These are phyloP conservation scores for Uromys caudimaculatus DNA, from an alignment of 2,797 vertebrate genomes.

Conservation along the genomic window DNA sequence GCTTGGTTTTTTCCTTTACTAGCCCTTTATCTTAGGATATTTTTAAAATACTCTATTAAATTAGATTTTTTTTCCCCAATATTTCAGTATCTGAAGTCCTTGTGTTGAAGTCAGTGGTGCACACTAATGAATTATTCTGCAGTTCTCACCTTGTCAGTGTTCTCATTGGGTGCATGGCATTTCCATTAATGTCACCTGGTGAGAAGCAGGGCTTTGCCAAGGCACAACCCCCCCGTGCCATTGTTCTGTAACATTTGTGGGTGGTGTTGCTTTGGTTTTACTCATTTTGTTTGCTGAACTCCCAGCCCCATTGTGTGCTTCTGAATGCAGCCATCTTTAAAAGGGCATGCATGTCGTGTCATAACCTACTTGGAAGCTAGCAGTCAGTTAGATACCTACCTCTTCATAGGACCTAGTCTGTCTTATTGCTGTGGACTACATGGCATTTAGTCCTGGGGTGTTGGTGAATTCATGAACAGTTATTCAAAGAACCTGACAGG, in stretches of 20 bases:
- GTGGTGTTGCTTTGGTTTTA: neutral
- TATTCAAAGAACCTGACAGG: slow-evolving; percentile 7
- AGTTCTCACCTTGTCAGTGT: neutral
- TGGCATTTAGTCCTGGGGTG: neutral
- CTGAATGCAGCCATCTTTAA: neutral
- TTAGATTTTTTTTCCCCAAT: neutral
- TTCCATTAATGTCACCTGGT: too few relatives aligned
- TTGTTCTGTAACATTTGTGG: neutral
- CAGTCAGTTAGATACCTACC: neutral
- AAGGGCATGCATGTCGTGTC: neutral
- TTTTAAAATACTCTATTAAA: neutral
- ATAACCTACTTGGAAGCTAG: neutral
- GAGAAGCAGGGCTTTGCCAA: neutral
- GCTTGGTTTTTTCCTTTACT: neutral
- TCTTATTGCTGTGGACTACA: neutral
- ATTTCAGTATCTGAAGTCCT: too few relatives aligned
- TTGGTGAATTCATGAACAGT: neutral
- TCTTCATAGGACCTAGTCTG: neutral
- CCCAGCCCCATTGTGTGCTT: neutral
- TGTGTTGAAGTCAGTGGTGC: neutral
- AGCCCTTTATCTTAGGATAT: neutral
- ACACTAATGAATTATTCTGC: neutral
- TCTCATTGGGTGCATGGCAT: neutral
- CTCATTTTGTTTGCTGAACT: neutral
- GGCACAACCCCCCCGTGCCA: neutral